Evolutionary conservation across 53 echinoderm and acorn worm species (phyloP), one percentile per base, ranked within the genome.

Genomic region (Hippasteria phrygiana): DNA sequence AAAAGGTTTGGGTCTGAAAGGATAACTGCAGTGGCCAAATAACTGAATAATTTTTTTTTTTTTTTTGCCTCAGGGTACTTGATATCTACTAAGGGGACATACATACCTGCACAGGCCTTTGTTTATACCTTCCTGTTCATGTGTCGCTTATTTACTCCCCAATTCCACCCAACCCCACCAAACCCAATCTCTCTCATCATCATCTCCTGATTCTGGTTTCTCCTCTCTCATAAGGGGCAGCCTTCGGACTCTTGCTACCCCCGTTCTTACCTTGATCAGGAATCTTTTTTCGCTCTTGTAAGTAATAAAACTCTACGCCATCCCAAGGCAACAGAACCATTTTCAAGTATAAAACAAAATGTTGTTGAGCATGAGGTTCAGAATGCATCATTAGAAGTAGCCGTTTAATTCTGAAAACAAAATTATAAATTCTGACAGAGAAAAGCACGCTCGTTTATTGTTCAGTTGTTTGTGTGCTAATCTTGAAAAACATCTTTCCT

Each of bases 241-340:
- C 85, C 85, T 37, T 70, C 85, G 85, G 85, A 85, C 53, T 85
- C 85, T 11, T 85, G 85, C 71, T 85, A 85, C 36, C 85, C 85
- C 70, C 85, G 85, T 36, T 85, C 85, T 50, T 85, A 85, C 71
- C 85, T 85, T 70, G 85, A 85, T 85, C 85, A 85, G 85, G 85
- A 85, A 70, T 71, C 85, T 37, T 85, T 85, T 85, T 85, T 85
- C 71, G 85, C 85, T 51, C 85, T 85, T 71, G 85, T 85, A 85
- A 85, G 85, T 85, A 85, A 43, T 1, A 35, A 10, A 18, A 42
- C 16, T 73, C 41, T 36, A 7, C 41, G 24, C 24, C 35, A 42
- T 34, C 73, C 40, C 62, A 5, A 20, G 62, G 4, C 24, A 22
- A 22, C 12, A n/a, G n/a, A n/a, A n/a, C n/a, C n/a, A n/a, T n/a